Conservation (phyloP, 2,888 invertebrate species). For the Diplazon laetatorius region DNA sequence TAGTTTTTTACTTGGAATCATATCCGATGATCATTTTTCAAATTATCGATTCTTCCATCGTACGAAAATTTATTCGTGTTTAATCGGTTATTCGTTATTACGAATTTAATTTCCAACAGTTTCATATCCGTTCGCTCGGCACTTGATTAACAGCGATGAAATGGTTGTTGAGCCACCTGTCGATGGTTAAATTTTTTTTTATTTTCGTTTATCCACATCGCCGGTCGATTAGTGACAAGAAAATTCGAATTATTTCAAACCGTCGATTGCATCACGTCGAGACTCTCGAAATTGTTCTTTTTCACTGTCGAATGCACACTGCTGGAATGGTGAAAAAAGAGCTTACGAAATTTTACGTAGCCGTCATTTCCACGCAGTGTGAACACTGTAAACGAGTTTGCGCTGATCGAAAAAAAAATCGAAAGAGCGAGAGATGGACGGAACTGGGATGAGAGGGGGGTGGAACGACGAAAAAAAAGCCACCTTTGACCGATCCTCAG, state of each 20-base stretch:
- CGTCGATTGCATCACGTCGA: constrained; percentile 67
- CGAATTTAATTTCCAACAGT: background rate
- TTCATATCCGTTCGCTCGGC: background rate
- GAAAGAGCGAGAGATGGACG: constrained; percentile 21
- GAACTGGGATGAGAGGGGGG: constrained; percentile 5
- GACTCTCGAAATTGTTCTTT: constrained; percentile 15
- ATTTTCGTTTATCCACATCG: no score
- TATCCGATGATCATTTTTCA: no score
- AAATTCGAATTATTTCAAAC: constrained; percentile 76
- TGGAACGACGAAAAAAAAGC: constrained; percentile 21
- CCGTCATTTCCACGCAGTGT: constrained; percentile 26
- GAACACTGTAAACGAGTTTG: constrained; percentile 48
- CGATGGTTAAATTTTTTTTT: background rate
- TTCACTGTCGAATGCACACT: background rate
- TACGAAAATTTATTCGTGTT: background rate
- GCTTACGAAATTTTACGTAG: constrained; percentile 27
- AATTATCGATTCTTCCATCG: no score
- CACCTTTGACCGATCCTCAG: constrained; percentile 57
- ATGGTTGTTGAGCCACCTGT: background rate
- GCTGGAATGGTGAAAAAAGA: background rate
- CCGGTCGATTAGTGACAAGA: constrained; percentile 63
- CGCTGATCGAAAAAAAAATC: constrained; percentile 22
- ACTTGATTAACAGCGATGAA: background rate
- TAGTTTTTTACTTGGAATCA: no score
- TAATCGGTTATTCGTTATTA: background rate